Evolutionary conservation across 1,140 invertebrate genomes (phyloP).

Genomic region (Hypsibius dujardini): DNA sequence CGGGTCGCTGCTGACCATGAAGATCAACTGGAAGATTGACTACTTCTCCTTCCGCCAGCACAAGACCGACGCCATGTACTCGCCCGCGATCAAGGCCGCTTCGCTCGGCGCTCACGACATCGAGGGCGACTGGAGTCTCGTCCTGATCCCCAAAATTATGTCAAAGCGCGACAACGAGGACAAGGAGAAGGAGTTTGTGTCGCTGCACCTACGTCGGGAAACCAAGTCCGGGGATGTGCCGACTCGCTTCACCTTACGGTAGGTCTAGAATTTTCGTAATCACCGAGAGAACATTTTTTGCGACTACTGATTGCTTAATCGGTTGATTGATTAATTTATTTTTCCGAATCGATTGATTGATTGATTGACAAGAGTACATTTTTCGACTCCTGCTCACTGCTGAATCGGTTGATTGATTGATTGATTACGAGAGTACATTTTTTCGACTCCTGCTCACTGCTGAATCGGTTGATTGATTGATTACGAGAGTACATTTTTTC

Average conservation of each 20-base stretch:
- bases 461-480: too few species aligned
- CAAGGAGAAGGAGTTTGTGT: background rate
- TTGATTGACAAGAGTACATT: too few species aligned
- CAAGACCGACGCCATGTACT: background rate
- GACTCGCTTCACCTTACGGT: background rate
- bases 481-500: too few species aligned
- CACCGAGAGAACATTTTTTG: too few species aligned
- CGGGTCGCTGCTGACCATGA: background rate
- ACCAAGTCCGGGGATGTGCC: background rate
- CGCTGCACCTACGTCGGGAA: background rate
- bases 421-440: too few species aligned
- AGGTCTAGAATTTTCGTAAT: background rate
- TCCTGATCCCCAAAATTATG: background rate
- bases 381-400: too few species aligned
- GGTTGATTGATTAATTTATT: too few species aligned
- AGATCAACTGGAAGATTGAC: slow-evolving; percentile 5
- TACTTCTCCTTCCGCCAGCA: slow-evolving; percentile 5
- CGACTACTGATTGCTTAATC: too few species aligned
- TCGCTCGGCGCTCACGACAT: background rate
- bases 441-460: too few species aligned
- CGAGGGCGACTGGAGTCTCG: background rate
- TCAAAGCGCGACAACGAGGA: background rate
- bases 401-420: too few species aligned
- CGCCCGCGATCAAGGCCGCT: background rate
- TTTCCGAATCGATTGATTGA: too few species aligned